Percentiles rank a stretch among this genome's conserved stretches.
Conservation (phyloP, 2,113 vertebrate genomes). For the Phalacrocorax pelagicus region DNA sequence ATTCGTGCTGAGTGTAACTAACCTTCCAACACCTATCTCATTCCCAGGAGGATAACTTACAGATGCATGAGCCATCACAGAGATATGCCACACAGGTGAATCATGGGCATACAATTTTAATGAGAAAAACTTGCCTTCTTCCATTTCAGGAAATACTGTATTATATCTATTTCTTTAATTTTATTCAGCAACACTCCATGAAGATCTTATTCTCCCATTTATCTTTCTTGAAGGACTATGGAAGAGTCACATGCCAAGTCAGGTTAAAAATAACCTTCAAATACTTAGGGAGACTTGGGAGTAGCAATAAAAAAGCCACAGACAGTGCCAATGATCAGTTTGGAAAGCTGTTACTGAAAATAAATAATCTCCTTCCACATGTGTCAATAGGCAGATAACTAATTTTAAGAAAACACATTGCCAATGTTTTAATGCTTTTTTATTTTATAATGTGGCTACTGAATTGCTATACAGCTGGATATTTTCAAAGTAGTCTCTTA, state of each 20-base stretch:
- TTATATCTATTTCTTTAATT: neutral
- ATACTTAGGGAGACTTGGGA: neutral
- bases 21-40: neutral
- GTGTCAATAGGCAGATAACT: slow-evolving; percentile 37
- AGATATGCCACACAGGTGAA: neutral
- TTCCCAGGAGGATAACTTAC: neutral
- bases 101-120: neutral
- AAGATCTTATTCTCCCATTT: neutral
- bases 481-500: slow-evolving; percentile 46
- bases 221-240: neutral
- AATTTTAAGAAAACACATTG: slow-evolving; percentile 18
- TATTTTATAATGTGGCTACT: slow-evolving; percentile 13
- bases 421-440: neutral
- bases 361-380: neutral
- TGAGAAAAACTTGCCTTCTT: neutral
- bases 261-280: neutral
- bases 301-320: neutral
- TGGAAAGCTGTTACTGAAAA: neutral
- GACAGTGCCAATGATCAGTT: neutral
- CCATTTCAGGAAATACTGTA: neutral
- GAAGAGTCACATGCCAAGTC: neutral
- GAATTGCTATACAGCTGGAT: slow-evolving; percentile 12
- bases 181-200: neutral
- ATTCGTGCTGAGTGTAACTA: neutral
- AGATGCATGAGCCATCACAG: neutral